phyloP scores from a whole-genome alignment of 2,888 invertebrate species.

The Rhopalosiphum nymphaeae region DNA sequence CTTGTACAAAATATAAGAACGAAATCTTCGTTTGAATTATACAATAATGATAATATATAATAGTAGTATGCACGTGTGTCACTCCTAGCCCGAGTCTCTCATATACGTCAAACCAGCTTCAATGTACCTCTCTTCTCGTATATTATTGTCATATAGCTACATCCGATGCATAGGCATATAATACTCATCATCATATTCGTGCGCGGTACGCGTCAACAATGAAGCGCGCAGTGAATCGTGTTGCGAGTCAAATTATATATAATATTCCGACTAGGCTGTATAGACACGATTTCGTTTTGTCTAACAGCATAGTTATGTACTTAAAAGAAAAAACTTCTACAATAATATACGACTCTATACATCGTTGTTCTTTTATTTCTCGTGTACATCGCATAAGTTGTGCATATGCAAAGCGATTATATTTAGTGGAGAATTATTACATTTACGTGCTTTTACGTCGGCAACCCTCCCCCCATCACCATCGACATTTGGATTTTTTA shows the following conservation, averaged over 20 bases:
- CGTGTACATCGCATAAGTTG: slow-evolving; percentile 19
- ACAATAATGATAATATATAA: slow-evolving; percentile 5
- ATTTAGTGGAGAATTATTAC: slow-evolving; percentile 1
- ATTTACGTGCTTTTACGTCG: background rate
- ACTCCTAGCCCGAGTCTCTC: background rate
- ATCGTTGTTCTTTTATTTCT: slow-evolving; percentile 34
- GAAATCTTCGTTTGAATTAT: slow-evolving; percentile 11
- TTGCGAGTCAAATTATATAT: slow-evolving; percentile 24
- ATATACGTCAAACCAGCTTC: background rate
- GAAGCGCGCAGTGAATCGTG: slow-evolving; percentile 42
- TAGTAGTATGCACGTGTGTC: background rate
- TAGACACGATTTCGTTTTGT: slow-evolving; percentile 56
- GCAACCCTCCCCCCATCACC: background rate
- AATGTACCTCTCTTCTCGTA: background rate
- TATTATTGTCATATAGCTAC: background rate
- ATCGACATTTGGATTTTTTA: background rate
- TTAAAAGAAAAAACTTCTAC: slow-evolving; percentile 5
- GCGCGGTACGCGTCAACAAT: slow-evolving; percentile 28
- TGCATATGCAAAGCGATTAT: background rate
- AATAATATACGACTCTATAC: slow-evolving; percentile 27
- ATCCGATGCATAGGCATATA: background rate
- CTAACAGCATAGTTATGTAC: slow-evolving; percentile 13
- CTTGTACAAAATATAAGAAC: background rate
- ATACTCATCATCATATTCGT: slow-evolving; percentile 29
- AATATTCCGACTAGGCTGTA: background rate